Evolutionary conservation across 2,113 vertebrate species (phyloP), one percentile per base, ranked within the genome.

Genomic region (Rhynchomys soricoides): DNA sequence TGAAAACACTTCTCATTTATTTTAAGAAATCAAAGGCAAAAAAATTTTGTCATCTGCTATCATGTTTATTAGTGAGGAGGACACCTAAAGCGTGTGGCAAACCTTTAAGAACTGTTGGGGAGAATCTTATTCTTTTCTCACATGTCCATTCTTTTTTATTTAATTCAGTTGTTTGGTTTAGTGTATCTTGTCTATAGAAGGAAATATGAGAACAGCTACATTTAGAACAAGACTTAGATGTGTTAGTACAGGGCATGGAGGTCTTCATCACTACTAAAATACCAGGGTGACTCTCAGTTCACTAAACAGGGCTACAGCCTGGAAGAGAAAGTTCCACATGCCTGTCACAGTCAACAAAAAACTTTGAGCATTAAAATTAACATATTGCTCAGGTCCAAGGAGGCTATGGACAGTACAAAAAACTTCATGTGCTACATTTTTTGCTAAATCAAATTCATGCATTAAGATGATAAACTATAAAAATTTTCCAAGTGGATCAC

Each of bases 151-250:
- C 50, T 81, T 19, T 90, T 19, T 66, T 66, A 59, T 5, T n/a
- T 37, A 96, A 82, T 68, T 97, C n/a, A n/a, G 34, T 26, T 75
- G 16, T 59, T 71, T 62, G 24, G 52, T 86, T 85, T 70, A 93
- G 70, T n/a, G 43, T 6, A 26, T 5, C 13, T 78, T 73, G 48
- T 43, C 57, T 45, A 16, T 68, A 24, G 31, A 86, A 55, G 37
- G n/a, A 79, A 74, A 59, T 1, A 1, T 34, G 29, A 52, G 48
- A 55, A 29, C 16, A 78, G 34, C 43, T 57, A 59, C 4, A 9
- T 29, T 86, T 55, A 74, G 9, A 94, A 78, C 40, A 62, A 48
- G 22, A 26, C 57, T 62, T 78, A 70, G 37, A 50, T 59, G 37
- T 57, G 11, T 86, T 22, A 78, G 29, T 91, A 12, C 17, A 24